phyloP scores from a whole-genome alignment of 2,888 invertebrate species.

The Eupithecia subfuscata region DNA sequence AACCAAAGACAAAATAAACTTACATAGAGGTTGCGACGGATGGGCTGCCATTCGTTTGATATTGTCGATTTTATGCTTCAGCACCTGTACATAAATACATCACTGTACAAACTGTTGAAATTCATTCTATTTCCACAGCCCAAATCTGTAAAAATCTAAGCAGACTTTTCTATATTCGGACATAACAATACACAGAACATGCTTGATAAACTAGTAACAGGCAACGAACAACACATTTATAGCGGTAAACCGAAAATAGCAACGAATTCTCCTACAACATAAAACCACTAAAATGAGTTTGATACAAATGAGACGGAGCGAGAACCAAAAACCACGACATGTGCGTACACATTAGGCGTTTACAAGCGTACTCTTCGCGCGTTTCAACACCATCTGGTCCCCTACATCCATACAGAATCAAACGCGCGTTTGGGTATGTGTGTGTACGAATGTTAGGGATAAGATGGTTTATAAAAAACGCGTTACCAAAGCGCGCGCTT shows the following conservation, averaged over 20 bases:
- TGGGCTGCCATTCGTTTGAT: constrained; percentile 98
- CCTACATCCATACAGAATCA: not conserved
- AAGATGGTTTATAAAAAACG: not conserved
- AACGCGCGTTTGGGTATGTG: not conserved
- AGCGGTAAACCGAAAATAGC: constrained; percentile 55
- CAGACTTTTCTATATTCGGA: constrained; percentile 45
- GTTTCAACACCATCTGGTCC: not conserved
- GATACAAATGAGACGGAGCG: constrained; percentile 49
- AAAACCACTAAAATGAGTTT: constrained; percentile 42
- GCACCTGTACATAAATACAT: constrained; percentile 86
- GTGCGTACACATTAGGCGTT: not conserved
- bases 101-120: constrained; percentile 36
- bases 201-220: constrained; percentile 55
- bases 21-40: constrained; percentile 97
- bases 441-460: not conserved
- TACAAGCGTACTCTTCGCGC: not conserved
- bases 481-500: not conserved
- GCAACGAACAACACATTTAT: constrained; percentile 54
- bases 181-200: constrained; percentile 57
- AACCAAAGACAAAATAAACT: constrained; percentile 69
- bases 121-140: constrained; percentile 35
- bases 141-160: constrained; percentile 46
- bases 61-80: constrained; percentile 97
- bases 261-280: constrained; percentile 50
- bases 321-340: constrained; percentile 49